Evolutionary conservation across 2,888 invertebrate genomes (phyloP), one percentile per base, ranked within the genome.

Genomic region (Copidosoma aretas): DNA sequence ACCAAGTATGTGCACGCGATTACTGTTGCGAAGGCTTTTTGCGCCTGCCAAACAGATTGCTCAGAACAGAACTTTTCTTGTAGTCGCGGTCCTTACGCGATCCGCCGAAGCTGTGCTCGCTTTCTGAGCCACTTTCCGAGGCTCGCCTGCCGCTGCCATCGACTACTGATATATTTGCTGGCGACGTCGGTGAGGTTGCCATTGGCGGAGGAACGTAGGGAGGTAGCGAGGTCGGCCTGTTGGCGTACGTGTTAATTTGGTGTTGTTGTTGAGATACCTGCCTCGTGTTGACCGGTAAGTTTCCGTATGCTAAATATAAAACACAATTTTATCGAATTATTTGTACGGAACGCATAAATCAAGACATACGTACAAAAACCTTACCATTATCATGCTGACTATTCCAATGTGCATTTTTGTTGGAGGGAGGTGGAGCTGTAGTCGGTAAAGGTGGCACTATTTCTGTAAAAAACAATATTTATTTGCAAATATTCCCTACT

Each of bases 401-500:
- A 75, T 78, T 80, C 81, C 81, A 81, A 61, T 82, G 80, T 73
- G 77, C 74, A 75, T 77, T 79, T 77, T 80, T 80, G 73, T 62
- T 74, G 71, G 80, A 78, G 70, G 83, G 84, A 71, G 88, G 88
- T 71, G 88, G 88, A 73, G 87, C 87, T 72, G 85, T 86, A 77
- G 86, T 85, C 77, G 88, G 88, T 79, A 88, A 83, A 71, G 89
- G 88, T 75, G 88, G 88, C 76, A 88, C 87, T 80, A 86, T 84
- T 84, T 87, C 88, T 85, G 86, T 82, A 85, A 81, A 79, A 80
- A 75, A 75, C 73, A 71, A 72, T 73, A 62, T 72, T 73, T 25
- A 56, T 56, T 52, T 51, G 52, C 19, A 15, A 52, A 60, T 15
- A 32, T 32, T 21, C 32, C 51, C 32, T 51, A 19, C 15, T 21